Conservation (phyloP, 1,140 invertebrate species). For the Teleopsis dalmanni region DNA sequence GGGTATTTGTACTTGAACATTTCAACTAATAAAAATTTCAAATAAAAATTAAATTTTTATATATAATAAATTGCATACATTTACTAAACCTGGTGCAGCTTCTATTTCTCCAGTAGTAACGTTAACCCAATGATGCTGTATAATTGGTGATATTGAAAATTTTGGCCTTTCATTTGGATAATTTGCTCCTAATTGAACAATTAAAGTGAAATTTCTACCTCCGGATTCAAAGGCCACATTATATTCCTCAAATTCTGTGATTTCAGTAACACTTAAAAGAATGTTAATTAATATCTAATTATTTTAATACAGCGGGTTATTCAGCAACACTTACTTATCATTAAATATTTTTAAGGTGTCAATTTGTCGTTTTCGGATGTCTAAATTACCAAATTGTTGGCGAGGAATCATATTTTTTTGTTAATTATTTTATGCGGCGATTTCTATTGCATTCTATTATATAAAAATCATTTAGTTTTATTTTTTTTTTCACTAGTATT, state of each 20-base stretch:
- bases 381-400: constrained; percentile 11
- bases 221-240: constrained; percentile 59
- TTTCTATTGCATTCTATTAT: too few species aligned
- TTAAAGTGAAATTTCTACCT: constrained; percentile 54
- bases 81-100: constrained; percentile 62
- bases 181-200: constrained; percentile 55
- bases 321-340: constrained; percentile 42
- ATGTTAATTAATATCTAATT: constrained; percentile 8
- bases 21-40: not conserved
- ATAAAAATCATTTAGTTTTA: too few species aligned
- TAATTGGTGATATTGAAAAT: constrained; percentile 56
- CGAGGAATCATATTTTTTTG: constrained; percentile 6
- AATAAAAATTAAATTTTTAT: not conserved
- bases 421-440: not conserved
- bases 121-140: constrained; percentile 62
- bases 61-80: constrained; percentile 47
- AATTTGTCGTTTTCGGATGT: constrained; percentile 55
- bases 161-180: constrained; percentile 68
- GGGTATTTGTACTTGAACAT: not conserved
- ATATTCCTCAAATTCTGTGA: constrained; percentile 62
- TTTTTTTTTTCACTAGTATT: not conserved
- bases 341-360: constrained; percentile 67
- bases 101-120: constrained; percentile 57
- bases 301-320: constrained; percentile 1
- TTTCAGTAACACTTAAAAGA: constrained; percentile 56